A percentile compares a stretch with the other conserved stretches of the same genome.
These are phyloP conservation scores for Pogonognathellus flavescens DNA, from an alignment of 1,140 invertebrate genomes.

Conservation along the genomic window DNA sequence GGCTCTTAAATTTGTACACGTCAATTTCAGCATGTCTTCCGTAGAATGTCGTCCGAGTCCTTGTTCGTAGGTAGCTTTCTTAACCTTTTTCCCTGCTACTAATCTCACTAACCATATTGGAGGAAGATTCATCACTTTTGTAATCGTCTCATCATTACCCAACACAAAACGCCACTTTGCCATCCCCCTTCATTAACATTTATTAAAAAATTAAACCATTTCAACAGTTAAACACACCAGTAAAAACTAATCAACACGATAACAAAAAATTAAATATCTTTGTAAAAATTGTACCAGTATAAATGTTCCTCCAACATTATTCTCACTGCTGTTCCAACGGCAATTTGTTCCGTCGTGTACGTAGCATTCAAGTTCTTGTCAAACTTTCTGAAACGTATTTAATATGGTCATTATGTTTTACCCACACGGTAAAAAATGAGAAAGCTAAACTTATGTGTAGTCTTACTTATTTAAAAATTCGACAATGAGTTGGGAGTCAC, in stretches of 20 bases:
- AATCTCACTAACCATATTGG: neutral
- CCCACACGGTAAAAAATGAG: no score
- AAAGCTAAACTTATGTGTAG: no score
- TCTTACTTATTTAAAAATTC: slow-evolving; percentile 68
- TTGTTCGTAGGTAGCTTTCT: slow-evolving; percentile 14
- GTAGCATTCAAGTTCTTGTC: slow-evolving; percentile 42
- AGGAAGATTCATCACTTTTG: slow-evolving; percentile 23
- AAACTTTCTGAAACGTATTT: slow-evolving; percentile 31
- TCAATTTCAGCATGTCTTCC: slow-evolving; percentile 46
- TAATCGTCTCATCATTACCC: slow-evolving; percentile 15
- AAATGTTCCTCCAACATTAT: slow-evolving; percentile 67
- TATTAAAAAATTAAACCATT: no score
- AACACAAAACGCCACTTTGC: slow-evolving; percentile 50
- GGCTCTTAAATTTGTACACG: slow-evolving; percentile 8
- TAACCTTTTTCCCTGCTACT: slow-evolving; percentile 6
- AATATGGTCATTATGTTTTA: neutral
- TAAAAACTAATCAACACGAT: no score
- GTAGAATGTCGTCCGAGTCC: slow-evolving; percentile 53
- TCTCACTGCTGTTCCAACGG: slow-evolving; percentile 57
- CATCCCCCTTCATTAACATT: neutral
- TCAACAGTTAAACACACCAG: no score
- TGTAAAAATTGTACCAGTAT: no score
- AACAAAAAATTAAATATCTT: no score
- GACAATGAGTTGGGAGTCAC: slow-evolving; percentile 72
- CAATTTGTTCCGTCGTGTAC: slow-evolving; percentile 54